Base-by-base conservation (phyloP, 2,888 invertebrate genomes). In the Chromoteleia sp. region DNA sequence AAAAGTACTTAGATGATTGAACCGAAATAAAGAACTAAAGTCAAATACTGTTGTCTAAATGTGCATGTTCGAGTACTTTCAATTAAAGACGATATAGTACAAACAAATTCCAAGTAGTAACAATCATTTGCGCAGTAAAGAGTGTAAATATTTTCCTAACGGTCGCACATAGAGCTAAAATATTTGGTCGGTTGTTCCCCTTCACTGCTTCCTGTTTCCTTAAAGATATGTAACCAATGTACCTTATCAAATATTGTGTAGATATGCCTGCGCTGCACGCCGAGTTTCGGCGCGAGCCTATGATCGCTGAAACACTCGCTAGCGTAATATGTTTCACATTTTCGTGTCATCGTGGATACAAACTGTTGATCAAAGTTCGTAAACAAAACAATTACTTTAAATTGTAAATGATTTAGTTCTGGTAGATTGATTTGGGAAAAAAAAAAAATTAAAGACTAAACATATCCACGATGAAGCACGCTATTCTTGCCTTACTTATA, bases 201-300 rank as follows among this genome's bases (percentile, higher is more conserved):
- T 30, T 79, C 79, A 75, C 76, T 76, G 82, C 82, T 79, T 82
- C 82, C 82, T 73, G 41, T 68, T 76, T 54, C 82, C 79, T 79
- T 73, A 48, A 73, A 79, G 76, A 82, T 63, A 76, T 75, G 76
- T 82, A 75, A 78, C 79, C 79, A 73, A 61, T 76, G 79, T 76
- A 79, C 83, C 82, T 82, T 79, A 81, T 84, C 82, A 82, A 85
- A 84, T 83, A 85, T 82, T 84, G 78, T 83, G 82, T 85, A 86
- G 85, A 85, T 83, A 83, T 85, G 84, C 85, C 86, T 86, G 85
- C 84, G 84, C 86, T 84, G 84, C 84, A 84, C 84, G 84, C 84
- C 84, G 84, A 85, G 84, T 85, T 86, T 82, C 83, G 83, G 84
- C 80, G 81, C 85, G 83, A 83, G 82, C 78, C 83, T 84, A 81